phyloP scores from a whole-genome alignment of 2,888 invertebrate genomes.

The Argyresthia goedartella region DNA sequence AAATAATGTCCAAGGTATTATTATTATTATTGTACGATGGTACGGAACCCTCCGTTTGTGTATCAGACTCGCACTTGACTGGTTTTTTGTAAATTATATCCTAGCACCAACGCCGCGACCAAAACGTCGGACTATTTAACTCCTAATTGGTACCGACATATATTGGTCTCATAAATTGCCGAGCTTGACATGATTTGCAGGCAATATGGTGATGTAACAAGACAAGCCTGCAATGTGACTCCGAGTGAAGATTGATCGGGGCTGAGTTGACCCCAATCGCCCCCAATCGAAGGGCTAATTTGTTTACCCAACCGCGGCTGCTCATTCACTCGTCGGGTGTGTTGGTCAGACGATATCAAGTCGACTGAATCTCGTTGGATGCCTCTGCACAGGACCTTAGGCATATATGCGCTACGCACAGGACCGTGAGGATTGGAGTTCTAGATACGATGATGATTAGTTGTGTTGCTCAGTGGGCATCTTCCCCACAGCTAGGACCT shows the following conservation, averaged over 20 bases:
- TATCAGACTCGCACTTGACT: too few relatives aligned
- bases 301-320: conserved; percentile 39
- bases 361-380: too few relatives aligned
- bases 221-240: conserved; percentile 28
- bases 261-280: conserved; percentile 63
- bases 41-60: too few relatives aligned
- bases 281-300: conserved; percentile 67
- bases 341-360: conserved; percentile 8
- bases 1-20: too few relatives aligned
- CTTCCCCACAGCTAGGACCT: too few relatives aligned
- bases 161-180: conserved; percentile 18
- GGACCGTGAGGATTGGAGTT: too few relatives aligned
- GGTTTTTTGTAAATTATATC: too few relatives aligned
- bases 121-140: background rate
- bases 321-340: conserved; percentile 30
- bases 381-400: background rate
- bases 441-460: too few relatives aligned
- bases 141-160: conserved; percentile 38
- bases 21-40: too few relatives aligned
- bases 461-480: too few relatives aligned
- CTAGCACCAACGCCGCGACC: background rate
- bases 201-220: conserved; percentile 43
- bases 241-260: conserved; percentile 45
- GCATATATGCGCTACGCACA: too few relatives aligned
- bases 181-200: conserved; percentile 13